Conservation (phyloP, 2,797 vertebrate species). For the Falco rusticolus region DNA sequence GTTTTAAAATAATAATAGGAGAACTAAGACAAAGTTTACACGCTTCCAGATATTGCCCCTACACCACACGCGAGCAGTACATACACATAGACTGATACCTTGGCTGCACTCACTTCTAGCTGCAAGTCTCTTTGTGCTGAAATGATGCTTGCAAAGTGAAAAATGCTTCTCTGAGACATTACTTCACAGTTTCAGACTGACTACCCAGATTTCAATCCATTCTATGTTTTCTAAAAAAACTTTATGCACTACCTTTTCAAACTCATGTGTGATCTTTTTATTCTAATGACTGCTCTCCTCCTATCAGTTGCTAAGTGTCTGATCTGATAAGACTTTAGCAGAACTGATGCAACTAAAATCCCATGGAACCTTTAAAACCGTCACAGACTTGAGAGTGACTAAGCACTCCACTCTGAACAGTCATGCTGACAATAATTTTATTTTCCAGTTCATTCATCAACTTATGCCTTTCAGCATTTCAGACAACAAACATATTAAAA, state of each 20-base stretch:
- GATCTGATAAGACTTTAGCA: not conserved
- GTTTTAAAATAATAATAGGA: not conserved
- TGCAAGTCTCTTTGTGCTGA: not conserved
- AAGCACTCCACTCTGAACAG: not conserved
- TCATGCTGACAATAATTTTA: not conserved
- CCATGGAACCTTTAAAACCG: not conserved
- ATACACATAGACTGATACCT: not conserved
- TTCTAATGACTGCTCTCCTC: not conserved
- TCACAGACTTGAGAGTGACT: not conserved
- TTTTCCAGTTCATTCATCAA: constrained; percentile 36
- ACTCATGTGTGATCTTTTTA: not conserved
- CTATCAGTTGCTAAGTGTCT: not conserved
- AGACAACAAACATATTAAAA: not conserved
- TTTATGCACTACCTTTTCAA: not conserved
- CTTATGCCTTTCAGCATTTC: not conserved
- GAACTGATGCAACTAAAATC: not conserved
- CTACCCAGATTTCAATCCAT: not conserved
- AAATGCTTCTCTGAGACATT: not conserved
- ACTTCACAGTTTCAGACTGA: not conserved
- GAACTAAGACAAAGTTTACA: not conserved
- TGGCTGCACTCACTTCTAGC: not conserved
- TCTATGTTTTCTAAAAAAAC: not conserved
- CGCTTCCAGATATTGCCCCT: not conserved
- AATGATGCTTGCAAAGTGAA: not conserved
- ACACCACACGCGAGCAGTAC: not conserved